phyloP scores from a whole-genome alignment of 1,140 invertebrate genomes.

The Philopotamus ludificatus region DNA sequence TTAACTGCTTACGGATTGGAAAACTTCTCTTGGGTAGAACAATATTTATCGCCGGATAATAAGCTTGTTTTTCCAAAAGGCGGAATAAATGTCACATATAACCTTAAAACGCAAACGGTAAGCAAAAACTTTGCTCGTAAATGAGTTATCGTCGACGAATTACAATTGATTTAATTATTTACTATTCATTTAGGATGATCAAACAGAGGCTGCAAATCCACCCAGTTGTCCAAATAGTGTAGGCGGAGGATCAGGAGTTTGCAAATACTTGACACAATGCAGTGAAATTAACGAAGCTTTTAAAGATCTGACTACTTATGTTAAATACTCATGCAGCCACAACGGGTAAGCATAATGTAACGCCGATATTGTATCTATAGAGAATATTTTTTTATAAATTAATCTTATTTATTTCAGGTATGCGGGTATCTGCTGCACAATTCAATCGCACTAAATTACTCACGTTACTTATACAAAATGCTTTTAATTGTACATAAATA shows the following conservation, averaged over 20 bases:
- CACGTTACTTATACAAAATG: too few relatives aligned
- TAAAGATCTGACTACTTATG: conserved; percentile 28
- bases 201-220: not conserved
- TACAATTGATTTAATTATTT: too few relatives aligned
- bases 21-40: conserved; percentile 25
- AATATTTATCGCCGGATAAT: conserved; percentile 21
- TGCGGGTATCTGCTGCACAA: conserved; percentile 17
- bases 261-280: conserved; percentile 34
- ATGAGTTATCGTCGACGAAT: too few relatives aligned
- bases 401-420: too few relatives aligned
- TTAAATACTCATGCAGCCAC: conserved; percentile 20
- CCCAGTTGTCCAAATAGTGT: conserved; percentile 28
- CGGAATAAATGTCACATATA: conserved; percentile 1
- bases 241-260: conserved; percentile 21
- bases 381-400: too few relatives aligned
- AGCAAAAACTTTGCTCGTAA: not conserved
- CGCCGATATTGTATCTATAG: too few relatives aligned
- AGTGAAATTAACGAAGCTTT: conserved; percentile 16
- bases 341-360: conserved; percentile 28
- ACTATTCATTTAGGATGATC: not conserved
- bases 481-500: too few relatives aligned
- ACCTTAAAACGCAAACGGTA: conserved; percentile 6
- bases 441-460: too few relatives aligned
- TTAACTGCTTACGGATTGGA: conserved; percentile 19
- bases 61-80: not conserved